Conservation (phyloP, 2,113 vertebrate genomes). For the Saccopteryx leptura region DNA sequence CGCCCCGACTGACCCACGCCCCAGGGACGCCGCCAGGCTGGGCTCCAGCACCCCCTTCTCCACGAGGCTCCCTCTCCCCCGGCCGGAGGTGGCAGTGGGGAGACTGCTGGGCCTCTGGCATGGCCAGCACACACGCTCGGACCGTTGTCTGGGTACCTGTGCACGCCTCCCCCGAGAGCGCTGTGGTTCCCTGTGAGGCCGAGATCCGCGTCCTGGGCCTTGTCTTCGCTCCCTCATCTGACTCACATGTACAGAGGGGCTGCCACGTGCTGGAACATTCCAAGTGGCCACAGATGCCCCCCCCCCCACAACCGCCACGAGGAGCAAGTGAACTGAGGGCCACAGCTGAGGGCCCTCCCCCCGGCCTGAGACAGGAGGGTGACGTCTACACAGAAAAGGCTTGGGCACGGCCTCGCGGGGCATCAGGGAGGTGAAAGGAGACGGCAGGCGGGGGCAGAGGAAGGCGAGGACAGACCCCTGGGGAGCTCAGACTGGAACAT, state of each 20-base stretch:
- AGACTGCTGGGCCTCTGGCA: not conserved
- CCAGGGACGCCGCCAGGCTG: not conserved
- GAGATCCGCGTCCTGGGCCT: accelerated
- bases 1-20: not conserved
- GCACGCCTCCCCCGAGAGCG: too few relatives aligned
- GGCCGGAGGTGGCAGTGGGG: not conserved
- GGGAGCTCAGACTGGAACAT: not conserved
- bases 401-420: too few relatives aligned
- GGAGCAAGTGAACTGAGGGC: too few relatives aligned
- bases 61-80: not conserved
- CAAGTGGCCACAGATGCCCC: not conserved
- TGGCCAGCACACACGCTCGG: too few relatives aligned
- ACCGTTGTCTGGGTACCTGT: accelerated
- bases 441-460: accelerated
- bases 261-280: not conserved
- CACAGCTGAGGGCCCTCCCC: not conserved
- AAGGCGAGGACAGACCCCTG: not conserved
- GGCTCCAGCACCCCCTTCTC: too few relatives aligned
- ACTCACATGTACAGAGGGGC: accelerated
- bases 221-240: accelerated
- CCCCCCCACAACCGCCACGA: not conserved
- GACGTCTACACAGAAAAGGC: not conserved
- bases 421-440: accelerated
- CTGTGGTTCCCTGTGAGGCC: accelerated
- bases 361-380: not conserved